Evolutionary conservation across 2,888 invertebrate genomes (phyloP), one percentile per base, ranked within the genome.

Genomic region (Timandra comae): DNA sequence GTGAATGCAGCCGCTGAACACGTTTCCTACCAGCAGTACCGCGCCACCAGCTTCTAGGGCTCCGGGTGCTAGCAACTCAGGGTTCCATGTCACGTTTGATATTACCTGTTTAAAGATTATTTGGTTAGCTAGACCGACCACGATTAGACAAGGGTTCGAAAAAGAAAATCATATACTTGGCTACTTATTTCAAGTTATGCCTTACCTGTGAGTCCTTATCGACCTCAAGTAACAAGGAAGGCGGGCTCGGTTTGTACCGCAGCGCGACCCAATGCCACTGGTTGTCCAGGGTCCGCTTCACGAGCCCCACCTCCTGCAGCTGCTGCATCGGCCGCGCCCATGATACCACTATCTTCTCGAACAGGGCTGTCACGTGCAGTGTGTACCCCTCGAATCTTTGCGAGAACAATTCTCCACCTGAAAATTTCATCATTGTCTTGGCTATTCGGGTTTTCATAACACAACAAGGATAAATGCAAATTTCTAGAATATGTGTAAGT

Each of bases 1-100:
- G 53, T 91, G 88, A 41, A 96, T 88, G 72, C 96, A 96, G 43
- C 95, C 96, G 58, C 90, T 90, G 82, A 93, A 95, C 51, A 91
- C 89, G 66, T 91, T 91, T 28, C 95, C 95, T 41, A 96, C 90
- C 46, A 93, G 89, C 52, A 95, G 80, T 43, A 91, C 90, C 12
- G 92, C 91, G 45, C 91, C 91, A 52, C 89, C 90, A 50, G 91
- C 90, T 68, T 91, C 90, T 49, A 91, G 82, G 56, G 91, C 91
- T 47, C 92, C 90, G 50, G 91, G 90, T 12, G 89, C 88, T 43
- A 95, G 81, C 52, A 95, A 87, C 60, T 93, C 92, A 26, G 89
- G 88, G 73, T 93, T 92, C 80, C 91, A 92, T 1, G 93, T 92
- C 31, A 91, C 89, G 76, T 95, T 95, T 10, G 94, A 93, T 71